Conservation (phyloP, 2,888 invertebrate species). For the Melitaea athalia region DNA sequence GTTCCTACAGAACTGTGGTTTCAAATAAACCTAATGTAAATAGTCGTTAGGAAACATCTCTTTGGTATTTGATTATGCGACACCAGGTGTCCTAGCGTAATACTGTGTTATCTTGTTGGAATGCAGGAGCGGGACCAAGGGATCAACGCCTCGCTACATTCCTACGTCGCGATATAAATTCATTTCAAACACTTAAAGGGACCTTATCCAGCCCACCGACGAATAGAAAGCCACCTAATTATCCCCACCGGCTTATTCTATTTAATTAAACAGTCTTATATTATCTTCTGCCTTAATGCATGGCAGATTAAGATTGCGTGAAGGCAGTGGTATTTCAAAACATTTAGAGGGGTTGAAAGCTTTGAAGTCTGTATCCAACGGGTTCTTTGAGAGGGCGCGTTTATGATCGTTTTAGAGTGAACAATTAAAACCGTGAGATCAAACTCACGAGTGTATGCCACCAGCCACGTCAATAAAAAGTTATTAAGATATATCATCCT, state of each 20-base stretch:
- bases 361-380: constrained; percentile 32
- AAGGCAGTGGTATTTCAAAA: constrained; percentile 33
- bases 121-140: constrained; percentile 47
- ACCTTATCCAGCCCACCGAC: constrained; percentile 32
- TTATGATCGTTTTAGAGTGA: constrained; percentile 14
- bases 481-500: not conserved
- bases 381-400: constrained; percentile 28
- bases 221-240: constrained; percentile 31
- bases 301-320: constrained; percentile 39
- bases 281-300: constrained; percentile 31
- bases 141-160: constrained; percentile 55
- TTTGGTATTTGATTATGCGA: constrained; percentile 51
- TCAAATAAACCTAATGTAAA: constrained; percentile 49
- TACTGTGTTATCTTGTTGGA: constrained; percentile 57
- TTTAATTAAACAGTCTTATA: constrained; percentile 38
- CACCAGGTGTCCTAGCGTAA: constrained; percentile 37
- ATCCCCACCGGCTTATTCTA: constrained; percentile 30
- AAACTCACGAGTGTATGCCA: not conserved
- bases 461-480: not conserved
- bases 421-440: constrained; percentile 7
- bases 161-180: constrained; percentile 52
- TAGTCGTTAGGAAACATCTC: constrained; percentile 57
- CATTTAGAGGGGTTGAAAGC: constrained; percentile 29
- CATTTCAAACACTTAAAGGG: constrained; percentile 38
- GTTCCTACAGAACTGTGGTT: constrained; percentile 26